These are phyloP conservation scores for Girardinichthys multiradiatus DNA, from an alignment of 2,113 vertebrate genomes.

Conservation along the genomic window DNA sequence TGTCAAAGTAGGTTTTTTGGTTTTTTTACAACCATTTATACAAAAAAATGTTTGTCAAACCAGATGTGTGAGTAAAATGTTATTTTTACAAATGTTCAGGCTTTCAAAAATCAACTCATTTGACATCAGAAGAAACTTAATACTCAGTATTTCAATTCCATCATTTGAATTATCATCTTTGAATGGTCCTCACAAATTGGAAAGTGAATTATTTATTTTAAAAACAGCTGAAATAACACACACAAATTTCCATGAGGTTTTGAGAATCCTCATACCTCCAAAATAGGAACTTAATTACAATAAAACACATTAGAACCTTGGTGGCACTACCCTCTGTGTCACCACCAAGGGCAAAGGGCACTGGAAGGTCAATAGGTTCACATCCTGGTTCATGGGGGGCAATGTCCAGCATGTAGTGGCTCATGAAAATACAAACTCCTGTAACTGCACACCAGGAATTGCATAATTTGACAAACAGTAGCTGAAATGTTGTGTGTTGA, in stretches of 20 bases:
- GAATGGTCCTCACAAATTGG: too few relatives aligned
- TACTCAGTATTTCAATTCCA: too few relatives aligned
- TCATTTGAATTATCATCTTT: too few relatives aligned
- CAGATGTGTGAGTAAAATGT: neutral
- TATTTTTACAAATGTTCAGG: neutral
- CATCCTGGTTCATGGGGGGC: neutral
- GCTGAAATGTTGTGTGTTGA: constrained; percentile 74
- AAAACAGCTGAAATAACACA: too few relatives aligned
- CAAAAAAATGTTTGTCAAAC: too few relatives aligned
- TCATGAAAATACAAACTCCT: neutral
- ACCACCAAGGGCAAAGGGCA: too few relatives aligned
- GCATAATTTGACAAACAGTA: constrained; percentile 73
- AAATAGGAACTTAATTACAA: neutral
- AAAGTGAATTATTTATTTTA: too few relatives aligned
- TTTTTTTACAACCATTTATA: too few relatives aligned
- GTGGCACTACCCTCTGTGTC: too few relatives aligned
- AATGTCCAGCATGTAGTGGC: neutral
- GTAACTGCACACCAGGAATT: neutral
- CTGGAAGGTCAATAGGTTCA: neutral
- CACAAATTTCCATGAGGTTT: neutral
- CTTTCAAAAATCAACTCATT: neutral
- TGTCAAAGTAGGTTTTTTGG: too few relatives aligned
- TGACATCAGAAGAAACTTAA: neutral
- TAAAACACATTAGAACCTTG: neutral
- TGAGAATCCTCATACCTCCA: neutral